Conservation (phyloP, 2,888 invertebrate species). For the Julus scanicus region DNA sequence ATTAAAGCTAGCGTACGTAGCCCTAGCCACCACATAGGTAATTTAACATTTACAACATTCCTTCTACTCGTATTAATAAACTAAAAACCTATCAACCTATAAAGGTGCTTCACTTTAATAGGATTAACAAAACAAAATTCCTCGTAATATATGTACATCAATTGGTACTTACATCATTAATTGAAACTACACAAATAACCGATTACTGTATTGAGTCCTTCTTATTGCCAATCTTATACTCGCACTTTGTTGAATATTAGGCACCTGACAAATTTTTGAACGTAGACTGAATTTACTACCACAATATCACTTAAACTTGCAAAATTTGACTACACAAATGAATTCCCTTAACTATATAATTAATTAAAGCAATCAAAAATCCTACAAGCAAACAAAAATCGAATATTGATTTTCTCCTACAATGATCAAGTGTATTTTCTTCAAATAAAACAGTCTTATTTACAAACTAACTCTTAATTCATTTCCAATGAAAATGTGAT, state of each 20-base stretch:
- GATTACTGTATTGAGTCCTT: not conserved
- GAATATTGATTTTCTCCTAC: not conserved
- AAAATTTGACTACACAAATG: not conserved
- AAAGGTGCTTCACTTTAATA: not conserved
- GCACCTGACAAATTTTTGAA: not conserved
- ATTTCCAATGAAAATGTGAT: slow-evolving; percentile 9
- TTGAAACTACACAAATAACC: not conserved
- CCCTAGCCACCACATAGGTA: not conserved
- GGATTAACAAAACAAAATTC: not conserved
- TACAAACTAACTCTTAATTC: not conserved
- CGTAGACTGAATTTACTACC: too few relatives aligned
- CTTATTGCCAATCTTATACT: slow-evolving; percentile 15
- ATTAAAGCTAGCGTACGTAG: not conserved
- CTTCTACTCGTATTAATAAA: not conserved
- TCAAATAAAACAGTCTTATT: not conserved
- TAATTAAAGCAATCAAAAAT: not conserved
- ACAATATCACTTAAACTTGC: not conserved
- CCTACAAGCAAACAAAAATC: not conserved
- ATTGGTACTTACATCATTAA: not conserved
- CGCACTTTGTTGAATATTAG: not conserved
- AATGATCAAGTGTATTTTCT: not conserved
- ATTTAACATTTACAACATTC: slow-evolving; percentile 1
- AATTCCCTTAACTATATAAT: not conserved
- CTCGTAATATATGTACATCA: slow-evolving; percentile 8
- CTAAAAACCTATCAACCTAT: not conserved